These are phyloP conservation scores for Catostomus latipinnis DNA, from an alignment of 2,797 vertebrate species.

Conservation along the genomic window DNA sequence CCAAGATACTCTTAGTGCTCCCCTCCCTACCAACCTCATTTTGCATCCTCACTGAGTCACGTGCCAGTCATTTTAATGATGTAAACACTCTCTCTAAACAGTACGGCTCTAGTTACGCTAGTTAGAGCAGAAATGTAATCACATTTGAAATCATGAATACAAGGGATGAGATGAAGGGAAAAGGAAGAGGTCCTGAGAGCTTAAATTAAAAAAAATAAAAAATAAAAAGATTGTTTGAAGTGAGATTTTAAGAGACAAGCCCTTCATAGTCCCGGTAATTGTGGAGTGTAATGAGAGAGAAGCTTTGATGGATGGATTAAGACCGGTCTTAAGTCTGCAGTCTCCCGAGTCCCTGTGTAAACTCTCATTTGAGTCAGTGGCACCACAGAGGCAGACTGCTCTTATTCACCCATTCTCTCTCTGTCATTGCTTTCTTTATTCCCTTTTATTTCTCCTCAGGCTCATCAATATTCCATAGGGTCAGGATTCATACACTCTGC, in stretches of 20 bases:
- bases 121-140: constrained; percentile 37
- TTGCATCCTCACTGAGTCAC: constrained; percentile 9
- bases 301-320: constrained; percentile 54
- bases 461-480: constrained; percentile 57
- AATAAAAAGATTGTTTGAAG: constrained; percentile 23
- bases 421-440: constrained; percentile 52
- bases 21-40: neutral
- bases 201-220: neutral
- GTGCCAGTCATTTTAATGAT: neutral
- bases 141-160: constrained; percentile 22
- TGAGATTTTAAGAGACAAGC: constrained; percentile 35
- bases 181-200: neutral
- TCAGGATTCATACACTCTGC: constrained; percentile 38
- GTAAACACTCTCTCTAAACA: constrained; percentile 26
- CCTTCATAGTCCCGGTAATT: constrained; percentile 38
- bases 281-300: constrained; percentile 47
- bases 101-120: neutral
- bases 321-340: constrained; percentile 45
- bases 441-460: constrained; percentile 36
- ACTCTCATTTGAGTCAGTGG: constrained; percentile 47
- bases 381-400: constrained; percentile 45
- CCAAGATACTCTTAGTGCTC: neutral
- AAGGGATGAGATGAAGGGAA: constrained; percentile 31
- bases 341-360: constrained; percentile 51
- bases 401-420: constrained; percentile 38